Evolutionary conservation across 2,113 vertebrate species (phyloP), one percentile per base, ranked within the genome.

Genomic region (Pseudopodoces humilis): DNA sequence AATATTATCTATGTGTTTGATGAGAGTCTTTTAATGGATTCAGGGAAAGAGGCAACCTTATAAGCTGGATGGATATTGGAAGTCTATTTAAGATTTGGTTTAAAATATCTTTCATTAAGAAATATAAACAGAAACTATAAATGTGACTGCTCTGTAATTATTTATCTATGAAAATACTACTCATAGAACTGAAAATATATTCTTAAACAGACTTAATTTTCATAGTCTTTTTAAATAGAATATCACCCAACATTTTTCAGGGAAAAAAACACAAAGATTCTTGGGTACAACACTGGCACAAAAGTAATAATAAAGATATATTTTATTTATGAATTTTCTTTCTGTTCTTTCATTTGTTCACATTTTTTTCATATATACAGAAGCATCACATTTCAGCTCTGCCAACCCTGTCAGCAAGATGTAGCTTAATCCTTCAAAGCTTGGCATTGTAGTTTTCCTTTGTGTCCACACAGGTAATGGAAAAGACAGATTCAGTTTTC

Each of bases 341-440:
- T 85, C 6, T 4, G 11, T 64, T 63, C 2, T 47, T 68, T 53
- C 6, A 30, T 79, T 65, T 79, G 10, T 46, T 75, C 43, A 64
- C 1, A 10, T 31, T 70, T 13, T 13, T 13, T 71, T 80, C 75
- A 2, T 16, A 25, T 37, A 43, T n/a, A 20, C 8, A 25, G 31
- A 79, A 83, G 8, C 2, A 35, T 0, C 13, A 24, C 1, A 0
- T n/a, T 69, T 82, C 25, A 46, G 17, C 83, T 41, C 33, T 83
- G 27, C 20, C 20, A 83, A 15, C 5, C 12, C 1, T 39, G 21
- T 83, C 49, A 77, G 30, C 22, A 69, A 83, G 20, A 35, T 41
- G 7, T 31, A 71, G 10, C 47, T 86, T 64, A 83, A 27, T 86
- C 23, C 27, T 88, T 64, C 58, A 85, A 49, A 59, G 55, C 3